Conservation (phyloP, 2,888 invertebrate genomes). For the Drosophila parthenogenetica region DNA sequence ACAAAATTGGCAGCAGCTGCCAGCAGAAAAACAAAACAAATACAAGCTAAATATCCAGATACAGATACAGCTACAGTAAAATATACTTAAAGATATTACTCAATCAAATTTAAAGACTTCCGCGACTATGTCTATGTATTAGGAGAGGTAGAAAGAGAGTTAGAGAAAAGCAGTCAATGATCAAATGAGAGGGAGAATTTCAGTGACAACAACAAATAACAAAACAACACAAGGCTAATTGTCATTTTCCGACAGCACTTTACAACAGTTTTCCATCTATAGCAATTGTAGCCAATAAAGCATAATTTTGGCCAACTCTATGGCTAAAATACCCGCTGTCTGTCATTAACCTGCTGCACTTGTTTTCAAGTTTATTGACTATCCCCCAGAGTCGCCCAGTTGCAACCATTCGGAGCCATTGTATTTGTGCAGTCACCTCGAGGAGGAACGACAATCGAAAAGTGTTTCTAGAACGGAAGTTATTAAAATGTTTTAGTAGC, state of each 20-base stretch:
- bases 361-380: constrained; percentile 39
- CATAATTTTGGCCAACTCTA: constrained; percentile 46
- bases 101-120: constrained; percentile 67
- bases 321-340: constrained; percentile 32
- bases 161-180: constrained; percentile 65
- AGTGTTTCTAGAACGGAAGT: constrained; percentile 80
- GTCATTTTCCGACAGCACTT: constrained; percentile 76
- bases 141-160: constrained; percentile 8
- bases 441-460: constrained; percentile 35
- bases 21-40: constrained; percentile 24
- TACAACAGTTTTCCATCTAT: constrained; percentile 35
- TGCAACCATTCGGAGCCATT: constrained; percentile 47
- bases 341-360: constrained; percentile 57
- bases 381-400: constrained; percentile 22
- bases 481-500: constrained; percentile 71
- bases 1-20: constrained; percentile 75
- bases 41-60: constrained; percentile 25
- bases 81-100: constrained; percentile 66
- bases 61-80: constrained; percentile 30
- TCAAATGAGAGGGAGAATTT: constrained; percentile 58
- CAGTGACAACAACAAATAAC: constrained; percentile 30
- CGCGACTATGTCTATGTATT: constrained; percentile 52
- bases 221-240: constrained; percentile 62
- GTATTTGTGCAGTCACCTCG: constrained; percentile 66
- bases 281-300: constrained; percentile 59